Base-by-base conservation (phyloP, 2,113 vertebrate genomes). In the Sander vitreus region DNA sequence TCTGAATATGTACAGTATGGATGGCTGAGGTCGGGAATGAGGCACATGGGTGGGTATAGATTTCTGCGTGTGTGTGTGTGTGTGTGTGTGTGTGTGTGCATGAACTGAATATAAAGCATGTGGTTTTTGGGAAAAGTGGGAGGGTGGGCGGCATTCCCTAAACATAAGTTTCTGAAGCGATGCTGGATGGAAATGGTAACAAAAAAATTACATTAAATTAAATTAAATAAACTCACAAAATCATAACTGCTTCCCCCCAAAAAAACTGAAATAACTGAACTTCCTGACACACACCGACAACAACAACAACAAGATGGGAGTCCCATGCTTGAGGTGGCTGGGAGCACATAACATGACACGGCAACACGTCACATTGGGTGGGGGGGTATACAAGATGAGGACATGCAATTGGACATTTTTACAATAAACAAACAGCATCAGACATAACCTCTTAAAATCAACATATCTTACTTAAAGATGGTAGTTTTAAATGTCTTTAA, bases 391-490 rank as follows among this genome's bases (percentile, higher is more conserved):
- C 74, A 72, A 85, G 72, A 80, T 92, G 93, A 91, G 50, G 75
- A 89, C 95, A 95, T 95, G 94, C 95, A 91, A 60, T 71, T 91
- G 70, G 79, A 94, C 85, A 76, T 23, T 12, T 55, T 66, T 0
- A 74, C 25, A 53, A 21, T 19, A 53, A 16, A 82, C 30, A 76
- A 85, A 66, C 13, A 43, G 21, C 66, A 73, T 55, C 63, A 78
- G 5, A 83, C 57, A 59, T 1, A 45, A 64, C 50, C 74, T 18
- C 12, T 60, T 48, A 47, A 54, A 65, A 73, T 74, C 36, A 68
- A 15, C 8, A 30, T 5, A 1, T 39, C 43, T 47, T 16, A 3
- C 18, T 23, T 10, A 80, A 21, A 69, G 14, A 58, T 21, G 23
- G 19, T 0, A 54, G 18, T 11, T 25, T 27, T 55, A 23, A 43